Evolutionary conservation across 2,888 invertebrate species (phyloP).

Genomic region (Sisyra terminalis): DNA sequence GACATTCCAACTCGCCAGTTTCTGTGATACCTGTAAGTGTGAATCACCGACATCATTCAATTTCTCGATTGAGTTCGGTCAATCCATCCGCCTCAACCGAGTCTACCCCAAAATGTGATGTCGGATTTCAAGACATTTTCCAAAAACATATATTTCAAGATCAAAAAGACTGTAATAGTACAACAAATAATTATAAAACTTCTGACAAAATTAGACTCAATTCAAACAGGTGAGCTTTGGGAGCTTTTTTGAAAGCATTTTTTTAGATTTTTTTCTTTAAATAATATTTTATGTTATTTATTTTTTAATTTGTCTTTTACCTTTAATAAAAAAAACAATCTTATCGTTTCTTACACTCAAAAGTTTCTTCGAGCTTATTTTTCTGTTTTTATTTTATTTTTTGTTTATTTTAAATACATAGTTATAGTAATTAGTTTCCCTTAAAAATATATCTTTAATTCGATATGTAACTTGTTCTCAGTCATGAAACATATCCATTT

Average conservation of each 20-base stretch:
- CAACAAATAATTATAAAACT: slow-evolving; percentile 5
- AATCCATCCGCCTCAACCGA: slow-evolving; percentile 6
- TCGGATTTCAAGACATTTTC: slow-evolving; percentile 25
- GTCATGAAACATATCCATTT: slow-evolving; percentile 7
- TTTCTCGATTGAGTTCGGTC: slow-evolving; percentile 10
- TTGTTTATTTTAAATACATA: neutral
- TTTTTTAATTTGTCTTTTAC: too few relatives aligned
- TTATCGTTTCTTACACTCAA: too few relatives aligned
- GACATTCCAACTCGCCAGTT: slow-evolving; percentile 20
- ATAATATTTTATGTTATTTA: too few relatives aligned
- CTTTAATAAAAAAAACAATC: too few relatives aligned
- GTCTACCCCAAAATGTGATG: slow-evolving; percentile 8
- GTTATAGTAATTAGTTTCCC: neutral
- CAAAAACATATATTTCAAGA: slow-evolving; percentile 24
- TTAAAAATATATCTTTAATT: neutral
- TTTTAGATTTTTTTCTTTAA: too few relatives aligned
- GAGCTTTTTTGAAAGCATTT: too few relatives aligned
- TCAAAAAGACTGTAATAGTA: slow-evolving; percentile 7
- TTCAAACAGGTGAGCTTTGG: slow-evolving; percentile 5
- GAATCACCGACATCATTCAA: slow-evolving; percentile 7
- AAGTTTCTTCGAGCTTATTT: too few relatives aligned
- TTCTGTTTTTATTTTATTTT: neutral
- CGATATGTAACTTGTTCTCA: slow-evolving; percentile 3
- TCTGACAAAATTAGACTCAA: slow-evolving; percentile 3
- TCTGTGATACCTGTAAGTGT: slow-evolving; percentile 25